Evolutionary conservation across 2,113 vertebrate species (phyloP).

Genomic region (Pica pica): DNA sequence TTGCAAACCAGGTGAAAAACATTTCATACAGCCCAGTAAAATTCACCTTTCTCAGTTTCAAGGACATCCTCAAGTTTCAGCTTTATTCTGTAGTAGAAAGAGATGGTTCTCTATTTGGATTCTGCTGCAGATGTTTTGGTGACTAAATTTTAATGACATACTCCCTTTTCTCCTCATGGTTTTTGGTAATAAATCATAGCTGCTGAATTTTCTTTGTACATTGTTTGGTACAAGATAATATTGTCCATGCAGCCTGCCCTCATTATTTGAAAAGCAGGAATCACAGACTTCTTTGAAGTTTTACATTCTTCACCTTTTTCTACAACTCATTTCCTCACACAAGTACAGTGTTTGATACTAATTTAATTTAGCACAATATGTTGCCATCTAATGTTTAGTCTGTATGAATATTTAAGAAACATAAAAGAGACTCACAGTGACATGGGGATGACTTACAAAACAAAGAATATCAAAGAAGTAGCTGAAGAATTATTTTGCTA

Average conservation of each 20-base stretch:
- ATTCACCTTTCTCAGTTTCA: background rate
- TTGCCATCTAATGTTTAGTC: background rate
- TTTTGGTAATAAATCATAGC: background rate
- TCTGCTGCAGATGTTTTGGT: background rate
- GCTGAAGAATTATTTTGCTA: background rate
- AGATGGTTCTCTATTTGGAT: background rate
- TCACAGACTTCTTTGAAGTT: background rate
- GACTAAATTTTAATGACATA: background rate
- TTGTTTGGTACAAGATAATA: background rate
- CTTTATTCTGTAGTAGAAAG: background rate
- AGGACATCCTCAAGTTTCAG: background rate
- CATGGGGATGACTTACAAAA: background rate
- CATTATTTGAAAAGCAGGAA: background rate
- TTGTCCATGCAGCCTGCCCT: background rate
- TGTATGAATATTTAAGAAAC: background rate
- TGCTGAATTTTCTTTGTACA: background rate
- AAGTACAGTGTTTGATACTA: background rate
- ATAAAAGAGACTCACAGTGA: background rate
- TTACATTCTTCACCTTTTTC: background rate
- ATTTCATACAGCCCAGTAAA: background rate
- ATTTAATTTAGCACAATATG: background rate
- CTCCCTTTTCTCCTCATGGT: background rate
- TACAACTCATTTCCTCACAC: background rate
- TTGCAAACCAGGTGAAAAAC: background rate
- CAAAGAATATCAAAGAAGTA: background rate